phyloP scores from a whole-genome alignment of 1,140 invertebrate species.

The Habropoda laboriosa region DNA sequence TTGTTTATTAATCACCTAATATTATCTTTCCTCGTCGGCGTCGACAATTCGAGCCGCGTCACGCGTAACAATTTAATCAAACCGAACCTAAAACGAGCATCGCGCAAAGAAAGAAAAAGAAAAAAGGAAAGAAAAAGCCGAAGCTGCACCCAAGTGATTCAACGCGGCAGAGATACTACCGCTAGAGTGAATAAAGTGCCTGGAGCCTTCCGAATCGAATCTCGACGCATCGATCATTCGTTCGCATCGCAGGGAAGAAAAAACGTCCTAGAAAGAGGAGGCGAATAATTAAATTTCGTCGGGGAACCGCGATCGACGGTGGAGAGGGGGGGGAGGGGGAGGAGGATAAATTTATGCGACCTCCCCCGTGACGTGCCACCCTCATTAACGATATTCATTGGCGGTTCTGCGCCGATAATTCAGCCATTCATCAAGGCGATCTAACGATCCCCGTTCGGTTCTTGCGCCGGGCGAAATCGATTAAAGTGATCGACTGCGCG shows the following conservation, averaged over 20 bases:
- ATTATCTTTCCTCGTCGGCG: neutral
- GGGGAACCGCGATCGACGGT: slow-evolving; percentile 23
- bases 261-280: slow-evolving; percentile 19
- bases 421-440: slow-evolving; percentile 71
- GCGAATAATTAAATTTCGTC: slow-evolving; percentile 64
- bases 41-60: neutral
- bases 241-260: neutral
- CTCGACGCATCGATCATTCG: slow-evolving; percentile 25
- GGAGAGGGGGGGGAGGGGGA: neutral
- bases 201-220: neutral
- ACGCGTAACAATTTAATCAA: neutral
- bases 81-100: neutral
- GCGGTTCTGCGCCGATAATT: slow-evolving; percentile 69
- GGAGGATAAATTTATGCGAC: slow-evolving; percentile 61
- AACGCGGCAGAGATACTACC: neutral
- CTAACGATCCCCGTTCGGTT: slow-evolving; percentile 69
- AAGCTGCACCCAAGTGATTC: neutral
- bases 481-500: slow-evolving; percentile 73
- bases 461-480: slow-evolving; percentile 69
- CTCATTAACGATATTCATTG: slow-evolving; percentile 74
- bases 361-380: slow-evolving; percentile 41
- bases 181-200: slow-evolving; percentile 29
- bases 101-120: neutral
- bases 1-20: no score
- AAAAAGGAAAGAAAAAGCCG: neutral